Evolutionary conservation across 2,797 vertebrate species (phyloP), one percentile per base, ranked within the genome.

Genomic region (Pogonophryne albipinna): DNA sequence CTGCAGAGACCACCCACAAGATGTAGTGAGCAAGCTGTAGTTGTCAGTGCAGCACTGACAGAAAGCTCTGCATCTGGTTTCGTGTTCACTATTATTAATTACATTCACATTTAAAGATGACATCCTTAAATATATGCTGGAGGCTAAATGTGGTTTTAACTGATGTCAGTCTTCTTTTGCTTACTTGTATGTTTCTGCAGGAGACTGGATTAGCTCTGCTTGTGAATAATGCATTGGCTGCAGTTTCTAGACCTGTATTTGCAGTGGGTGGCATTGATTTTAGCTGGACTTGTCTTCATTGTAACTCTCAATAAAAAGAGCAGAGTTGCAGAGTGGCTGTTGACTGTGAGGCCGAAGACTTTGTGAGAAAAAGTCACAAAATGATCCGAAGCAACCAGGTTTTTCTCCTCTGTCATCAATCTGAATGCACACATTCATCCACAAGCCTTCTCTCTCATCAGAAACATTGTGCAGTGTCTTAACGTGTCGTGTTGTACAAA

Each of bases 261-360:
- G 81, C 70, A 80, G 71, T 72, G 66, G 71, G 76, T 86, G 77
- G 79, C 80, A 82, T 86, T 63, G 79, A 87, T 88, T 84, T 81
- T 63, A 72, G 69, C 83, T 79, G 67, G 55, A 85, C 76, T 85
- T 77, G 64, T 81, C 78, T 84, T 78, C 47, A 47, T 62, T 69
- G 62, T 82, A 65, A 42, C 64, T 69, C 50, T 76, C 71, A 57
- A 85, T 82, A 76, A 79, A 89, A 77, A 41, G 68, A 76, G 76
- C 72, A 31, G 71, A 68, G 47, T 58, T 76, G 57, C 80, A 46
- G 67, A 76, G 68, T 20, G 64, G 62, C 66, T 57, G 64, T 67
- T 60, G 42, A 78, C 38, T 49, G 51, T 1, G n/a, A 84, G 11
- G 55, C 59, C 52, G 50, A 75, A 76, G 23, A 52, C 69, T 58